These are phyloP conservation scores for Kryptopterus vitreolus DNA, from an alignment of 2,797 vertebrate species.

Conservation along the genomic window DNA sequence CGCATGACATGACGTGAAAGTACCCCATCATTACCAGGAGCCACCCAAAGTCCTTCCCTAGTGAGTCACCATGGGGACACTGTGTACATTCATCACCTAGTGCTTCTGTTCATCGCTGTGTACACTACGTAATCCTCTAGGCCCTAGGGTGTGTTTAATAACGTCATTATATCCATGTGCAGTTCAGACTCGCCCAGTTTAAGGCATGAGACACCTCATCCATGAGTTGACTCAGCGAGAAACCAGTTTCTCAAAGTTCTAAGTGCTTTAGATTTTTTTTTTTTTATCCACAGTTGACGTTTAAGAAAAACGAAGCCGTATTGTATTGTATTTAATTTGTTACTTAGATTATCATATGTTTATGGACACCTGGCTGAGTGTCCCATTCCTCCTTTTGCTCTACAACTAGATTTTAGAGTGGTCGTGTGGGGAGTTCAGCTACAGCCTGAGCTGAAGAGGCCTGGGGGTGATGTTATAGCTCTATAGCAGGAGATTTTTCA, in stretches of 20 bases:
- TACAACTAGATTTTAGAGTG: no score
- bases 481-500: no score
- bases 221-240: not conserved
- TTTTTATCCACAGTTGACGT: not conserved
- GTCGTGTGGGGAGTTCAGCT: no score
- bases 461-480: no score
- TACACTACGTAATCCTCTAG: not conserved
- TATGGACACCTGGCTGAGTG: no score
- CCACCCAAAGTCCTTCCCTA: not conserved
- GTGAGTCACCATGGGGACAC: conserved; percentile 1
- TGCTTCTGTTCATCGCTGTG: not conserved
- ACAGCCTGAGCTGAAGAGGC: no score
- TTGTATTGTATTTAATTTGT: not conserved
- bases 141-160: not conserved
- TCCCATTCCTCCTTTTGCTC: no score
- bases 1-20: conserved; percentile 5
- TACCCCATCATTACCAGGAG: not conserved
- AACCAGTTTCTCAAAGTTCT: not conserved
- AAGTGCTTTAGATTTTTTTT: not conserved
- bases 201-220: not conserved
- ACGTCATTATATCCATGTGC: not conserved
- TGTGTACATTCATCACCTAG: not conserved
- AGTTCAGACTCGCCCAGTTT: not conserved
- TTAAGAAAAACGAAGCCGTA: not conserved
- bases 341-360: not conserved